Evolutionary conservation across 2,888 invertebrate species (phyloP), one percentile per base, ranked within the genome.

Genomic region (Cylloceria caligata): DNA sequence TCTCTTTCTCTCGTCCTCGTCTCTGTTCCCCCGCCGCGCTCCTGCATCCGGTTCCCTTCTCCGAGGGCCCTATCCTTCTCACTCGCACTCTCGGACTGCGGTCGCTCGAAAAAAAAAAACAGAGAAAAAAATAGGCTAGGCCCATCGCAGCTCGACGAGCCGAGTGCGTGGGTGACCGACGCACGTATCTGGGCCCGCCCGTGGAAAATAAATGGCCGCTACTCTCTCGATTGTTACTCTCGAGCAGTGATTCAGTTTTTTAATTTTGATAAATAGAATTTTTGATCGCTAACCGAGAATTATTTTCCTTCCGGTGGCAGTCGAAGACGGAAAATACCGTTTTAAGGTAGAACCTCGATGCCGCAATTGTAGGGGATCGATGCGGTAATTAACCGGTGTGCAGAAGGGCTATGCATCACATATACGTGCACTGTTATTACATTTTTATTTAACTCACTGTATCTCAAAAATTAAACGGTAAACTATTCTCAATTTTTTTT

Each of bases 61-160:
- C 65, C 82, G 79, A 82, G 82, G 82, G 75, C 67, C 79, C 27
- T 27, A 49, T 68, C 60, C 69, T 64, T 75, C 75, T 73, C 74
- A 7, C 55, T 81, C 78, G 65, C 84, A 69, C 80, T 27, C 77
- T 81, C 62, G 67, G 72, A 24, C 45, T 67, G 47, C 64, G 47
- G 57, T 34, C 64, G 57, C 55, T 62, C 49, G 60, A 72, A 55
- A 74, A 69, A 74, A 42, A 62, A 74, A 65, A 67, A 77, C 45
- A 36, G 27, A 77, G 64, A 39, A 74, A 87, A 91, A 91, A 91
- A 90, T 91, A 91, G 91, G 89, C 88, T 91, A 89, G 90, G 89
- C 88, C 88, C 88, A 86, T 86, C 83, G 80, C 52, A 75, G 62
- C 72, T 39, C 68, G 67, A 67, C 24, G 68, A 67, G 57, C 16